These are phyloP conservation scores for Hyppa rectilinea DNA, from an alignment of 2,888 invertebrate genomes.

Conservation along the genomic window DNA sequence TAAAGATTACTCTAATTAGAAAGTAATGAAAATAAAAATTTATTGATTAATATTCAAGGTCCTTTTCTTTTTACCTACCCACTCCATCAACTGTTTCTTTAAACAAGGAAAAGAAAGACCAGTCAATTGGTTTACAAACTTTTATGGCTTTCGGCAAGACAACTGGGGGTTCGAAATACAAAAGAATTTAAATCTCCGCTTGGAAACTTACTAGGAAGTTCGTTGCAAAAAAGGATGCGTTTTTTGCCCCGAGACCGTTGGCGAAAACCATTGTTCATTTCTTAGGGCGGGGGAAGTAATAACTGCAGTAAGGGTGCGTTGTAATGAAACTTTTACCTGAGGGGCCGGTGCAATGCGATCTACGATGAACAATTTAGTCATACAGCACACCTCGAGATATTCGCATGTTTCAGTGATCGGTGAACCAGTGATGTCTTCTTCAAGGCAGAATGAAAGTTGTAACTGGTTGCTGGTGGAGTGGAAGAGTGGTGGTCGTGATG, in stretches of 20 bases:
- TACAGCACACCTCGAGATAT: conserved; percentile 40
- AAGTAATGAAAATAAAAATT: conserved; percentile 7
- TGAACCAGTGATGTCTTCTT: conserved; percentile 53
- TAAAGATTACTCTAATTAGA: conserved; percentile 30
- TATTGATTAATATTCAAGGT: conserved; percentile 1
- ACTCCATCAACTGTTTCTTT: not conserved
- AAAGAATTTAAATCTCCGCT: conserved; percentile 73
- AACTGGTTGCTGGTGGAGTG: conserved; percentile 81
- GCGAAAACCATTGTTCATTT: conserved; percentile 82
- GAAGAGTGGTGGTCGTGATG: conserved; percentile 72
- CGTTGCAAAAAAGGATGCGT: conserved; percentile 84
- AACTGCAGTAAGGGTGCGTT: conserved; percentile 83
- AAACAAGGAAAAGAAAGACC: conserved; percentile 1
- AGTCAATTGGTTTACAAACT: conserved; percentile 65
- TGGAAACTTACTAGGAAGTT: conserved; percentile 83
- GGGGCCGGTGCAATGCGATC: conserved; percentile 65
- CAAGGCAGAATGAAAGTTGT: conserved; percentile 9
- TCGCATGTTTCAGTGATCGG: conserved; percentile 35
- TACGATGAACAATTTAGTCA: conserved; percentile 54
- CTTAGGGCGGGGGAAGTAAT: conserved; percentile 81
- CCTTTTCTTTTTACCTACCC: not conserved
- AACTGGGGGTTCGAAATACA: conserved; percentile 63
- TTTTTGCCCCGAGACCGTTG: conserved; percentile 81
- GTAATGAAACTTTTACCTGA: conserved; percentile 88
- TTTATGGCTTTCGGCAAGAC: conserved; percentile 63